Base-by-base conservation (phyloP, 1,140 invertebrate species). In the Battus philenor region DNA sequence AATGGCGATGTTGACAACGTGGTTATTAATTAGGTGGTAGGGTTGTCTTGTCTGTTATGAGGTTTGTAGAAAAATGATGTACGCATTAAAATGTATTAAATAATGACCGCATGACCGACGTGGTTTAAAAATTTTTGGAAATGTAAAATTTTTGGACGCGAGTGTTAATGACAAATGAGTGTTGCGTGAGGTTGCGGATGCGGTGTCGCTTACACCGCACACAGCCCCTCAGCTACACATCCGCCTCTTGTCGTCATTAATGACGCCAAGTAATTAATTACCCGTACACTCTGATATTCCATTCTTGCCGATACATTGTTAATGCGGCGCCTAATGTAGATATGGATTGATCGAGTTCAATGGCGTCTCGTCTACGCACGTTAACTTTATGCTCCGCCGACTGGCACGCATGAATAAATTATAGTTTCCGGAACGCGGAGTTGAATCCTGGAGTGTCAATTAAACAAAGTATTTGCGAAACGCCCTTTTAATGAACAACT, bases 241-340 rank as follows among this genome's bases (percentile, higher is more conserved):
- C 38, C 41, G 50, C 57, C 53, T 52, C 60, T 55, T 53, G 62
- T 67, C 61, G 52, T 59, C 57, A 60, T 58, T 62, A 71, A 63
- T 63, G 57, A 67, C 66, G 58, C 34, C 38, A 18, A 47, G 55
- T 68, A 69, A 74, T 68, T 73, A 74, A 77, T 68, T 64, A 69
- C 34, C 38, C 45, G 50, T 51, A 61, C 50, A 48, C 29, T 44
- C 20, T 38, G 33, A 45, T 34, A 50, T 38, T 50, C 32, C 30
- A 24, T 44, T 39, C 47, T 44, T 29, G 20, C 20, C 17, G 13
- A 33, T 43, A 44, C 22, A 41, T 41, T 41, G 36, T 41, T 41
- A 27, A 41, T 41, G 36, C 24, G 13, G 12, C 16, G 9, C 9
- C 2, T 41, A 41, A 27, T 15, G 24, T 16, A 16, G 36, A 15